Evolutionary conservation across 2,797 vertebrate genomes (phyloP), one percentile per base, ranked within the genome.

Genomic region (Acestrorhynchus altus): DNA sequence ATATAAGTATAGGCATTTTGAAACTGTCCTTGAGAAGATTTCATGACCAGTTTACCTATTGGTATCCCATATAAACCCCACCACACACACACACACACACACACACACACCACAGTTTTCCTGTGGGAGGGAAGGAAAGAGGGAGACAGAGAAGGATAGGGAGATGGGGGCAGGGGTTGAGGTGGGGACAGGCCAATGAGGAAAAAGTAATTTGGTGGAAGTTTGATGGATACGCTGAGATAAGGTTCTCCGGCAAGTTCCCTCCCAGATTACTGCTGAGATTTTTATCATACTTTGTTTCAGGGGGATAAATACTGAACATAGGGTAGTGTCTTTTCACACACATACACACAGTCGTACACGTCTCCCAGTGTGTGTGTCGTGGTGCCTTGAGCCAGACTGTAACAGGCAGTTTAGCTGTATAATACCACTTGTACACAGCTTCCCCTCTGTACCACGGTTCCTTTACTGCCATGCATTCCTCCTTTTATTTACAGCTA

Each of bases 171-270:
- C 39, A 64, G 39, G 35, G n/a, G 47, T 18, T 15, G 8, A 4
- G 18, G 9, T 13, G 11, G 54, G 24, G 20, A 69, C 39, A 65
- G 40, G 39, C 40, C 10, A 18, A 54, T 54, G 42, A 46, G 42
- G 16, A 11, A 16, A 67, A 61, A 80, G 46, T 40, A 66, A 79
- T 79, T 68, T 72, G 42, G 63, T 35, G 54, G 56, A 70, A 79
- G 68, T 47, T 42, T 81, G 76, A 80, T 86, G 76, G 75, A 83
- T 72, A 56, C 18, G 31, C 13, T 31, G 46, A 65, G 59, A 72
- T 84, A 72, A 83, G 42, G 47, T 57, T 76, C 74, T 67, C 51
- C 8, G 16, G 39, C 20, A 68, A 78, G 65, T 71, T 76, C 67
- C 52, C 40, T 64, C 39, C 42, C 57, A 78, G 66, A 70, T 77